A percentile compares a stretch with the other conserved stretches of the same genome.
Conservation (phyloP, 2,113 vertebrate species). For the Dryoscopus gambensis region DNA sequence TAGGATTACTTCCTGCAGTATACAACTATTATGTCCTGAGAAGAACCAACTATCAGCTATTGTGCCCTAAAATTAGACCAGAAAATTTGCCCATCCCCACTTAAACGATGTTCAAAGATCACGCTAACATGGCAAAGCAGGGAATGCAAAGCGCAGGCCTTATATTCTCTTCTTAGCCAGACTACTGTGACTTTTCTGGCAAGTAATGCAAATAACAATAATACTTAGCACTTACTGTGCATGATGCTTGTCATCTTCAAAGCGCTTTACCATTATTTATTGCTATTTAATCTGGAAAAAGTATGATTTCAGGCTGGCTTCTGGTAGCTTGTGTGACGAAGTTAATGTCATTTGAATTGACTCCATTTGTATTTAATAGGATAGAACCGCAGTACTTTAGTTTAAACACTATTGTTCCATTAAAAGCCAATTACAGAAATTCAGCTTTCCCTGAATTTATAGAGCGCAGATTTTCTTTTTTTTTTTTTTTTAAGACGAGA, state of each 20-base stretch:
- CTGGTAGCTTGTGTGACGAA: slow-evolving; percentile 13
- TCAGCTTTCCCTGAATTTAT: background rate
- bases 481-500: background rate
- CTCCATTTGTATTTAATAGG: slow-evolving; percentile 28
- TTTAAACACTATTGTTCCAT: slow-evolving; percentile 9
- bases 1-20: background rate
- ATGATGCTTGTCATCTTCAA: background rate
- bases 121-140: background rate
- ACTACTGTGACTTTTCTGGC: background rate
- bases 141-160: background rate
- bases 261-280: background rate
- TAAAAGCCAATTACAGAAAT: slow-evolving; percentile 48
- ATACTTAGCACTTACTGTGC: background rate
- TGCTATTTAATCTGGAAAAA: slow-evolving; percentile 20
- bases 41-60: background rate
- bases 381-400: background rate
- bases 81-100: background rate
- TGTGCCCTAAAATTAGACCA: slow-evolving; percentile 13
- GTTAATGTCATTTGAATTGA: slow-evolving; percentile 29
- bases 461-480: background rate
- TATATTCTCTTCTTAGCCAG: background rate
- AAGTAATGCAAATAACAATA: background rate
- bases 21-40: background rate
- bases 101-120: background rate
- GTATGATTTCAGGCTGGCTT: slow-evolving; percentile 21